Evolutionary conservation across 1,140 invertebrate genomes (phyloP).

Genomic region (Diploscapter pachys): DNA sequence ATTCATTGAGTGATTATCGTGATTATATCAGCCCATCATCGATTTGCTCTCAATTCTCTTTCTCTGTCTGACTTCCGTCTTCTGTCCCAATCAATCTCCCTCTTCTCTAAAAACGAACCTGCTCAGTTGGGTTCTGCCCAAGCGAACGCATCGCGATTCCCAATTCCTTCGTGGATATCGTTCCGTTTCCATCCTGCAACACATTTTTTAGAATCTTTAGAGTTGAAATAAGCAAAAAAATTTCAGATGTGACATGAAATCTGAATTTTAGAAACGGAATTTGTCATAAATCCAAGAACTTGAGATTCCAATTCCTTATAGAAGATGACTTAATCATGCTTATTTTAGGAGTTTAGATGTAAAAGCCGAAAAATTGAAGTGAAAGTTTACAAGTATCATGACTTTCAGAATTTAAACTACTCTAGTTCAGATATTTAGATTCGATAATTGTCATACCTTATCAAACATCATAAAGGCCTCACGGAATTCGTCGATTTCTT

Average conservation of each 20-base stretch:
- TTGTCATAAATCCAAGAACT: too few species aligned
- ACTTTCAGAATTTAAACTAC: too few species aligned
- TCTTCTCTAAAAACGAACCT: conserved; percentile 62
- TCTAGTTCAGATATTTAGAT: not conserved
- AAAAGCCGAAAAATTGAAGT: too few species aligned
- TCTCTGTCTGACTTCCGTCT: not conserved
- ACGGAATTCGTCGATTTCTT: conserved; percentile 76
- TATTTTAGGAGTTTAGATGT: conserved; percentile 2
- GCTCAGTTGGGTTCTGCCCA: conserved; percentile 98
- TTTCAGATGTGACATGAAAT: too few species aligned
- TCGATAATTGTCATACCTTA: conserved; percentile 64
- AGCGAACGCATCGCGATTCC: conserved; percentile 97
- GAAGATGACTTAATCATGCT: not conserved
- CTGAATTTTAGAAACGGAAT: too few species aligned
- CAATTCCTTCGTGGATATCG: conserved; percentile 96
- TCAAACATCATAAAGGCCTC: conserved; percentile 97
- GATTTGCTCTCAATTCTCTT: not conserved
- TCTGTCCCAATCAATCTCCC: not conserved
- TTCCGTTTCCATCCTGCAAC: conserved; percentile 87
- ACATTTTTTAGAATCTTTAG: not conserved
- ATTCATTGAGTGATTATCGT: too few species aligned
- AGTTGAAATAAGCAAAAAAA: too few species aligned
- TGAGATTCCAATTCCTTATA: too few species aligned
- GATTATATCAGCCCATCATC: not conserved
- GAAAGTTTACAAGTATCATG: too few species aligned